Evolutionary conservation across 1,140 invertebrate species (phyloP).

Genomic region (Drosophila mauritiana): DNA sequence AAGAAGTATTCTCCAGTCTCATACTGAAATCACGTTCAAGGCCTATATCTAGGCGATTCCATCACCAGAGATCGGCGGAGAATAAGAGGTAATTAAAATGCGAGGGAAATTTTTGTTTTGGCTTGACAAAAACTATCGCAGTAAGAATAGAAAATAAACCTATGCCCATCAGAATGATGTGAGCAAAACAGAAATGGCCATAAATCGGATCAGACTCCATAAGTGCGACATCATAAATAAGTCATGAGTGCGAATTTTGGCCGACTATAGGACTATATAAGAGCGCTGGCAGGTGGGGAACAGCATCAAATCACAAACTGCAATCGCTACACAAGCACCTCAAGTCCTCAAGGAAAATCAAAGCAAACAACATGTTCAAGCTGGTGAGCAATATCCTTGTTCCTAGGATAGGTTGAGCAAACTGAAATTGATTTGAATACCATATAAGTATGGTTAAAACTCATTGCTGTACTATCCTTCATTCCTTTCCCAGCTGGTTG

Average conservation of each 20-base stretch:
- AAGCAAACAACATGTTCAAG: slow-evolving; percentile 79
- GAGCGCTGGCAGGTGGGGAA: slow-evolving; percentile 7
- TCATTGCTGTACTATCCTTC: background rate
- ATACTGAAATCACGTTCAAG: slow-evolving; percentile 56
- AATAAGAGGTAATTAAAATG: slow-evolving; percentile 76
- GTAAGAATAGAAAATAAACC: slow-evolving; percentile 37
- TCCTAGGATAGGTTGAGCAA: too few relatives aligned
- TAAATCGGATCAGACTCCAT: slow-evolving; percentile 46
- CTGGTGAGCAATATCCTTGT: slow-evolving; percentile 47
- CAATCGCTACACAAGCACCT: slow-evolving; percentile 58
- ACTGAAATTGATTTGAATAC: background rate
- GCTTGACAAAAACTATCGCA: slow-evolving; percentile 57
- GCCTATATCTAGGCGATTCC: slow-evolving; percentile 49
- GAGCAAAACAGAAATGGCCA: slow-evolving; percentile 54
- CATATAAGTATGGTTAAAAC: background rate
- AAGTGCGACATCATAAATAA: slow-evolving; percentile 70
- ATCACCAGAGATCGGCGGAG: slow-evolving; percentile 44
- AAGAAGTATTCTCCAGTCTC: slow-evolving; percentile 42
- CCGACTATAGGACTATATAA: slow-evolving; percentile 61
- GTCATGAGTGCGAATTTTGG: slow-evolving; percentile 56
- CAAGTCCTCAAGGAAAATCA: slow-evolving; percentile 35
- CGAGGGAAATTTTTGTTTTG: slow-evolving; percentile 46
- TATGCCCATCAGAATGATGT: slow-evolving; percentile 20
- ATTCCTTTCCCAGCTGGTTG: slow-evolving; percentile 48
- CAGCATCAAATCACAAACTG: slow-evolving; percentile 68